A percentile compares a stretch with the other conserved stretches of the same genome.
Evolutionary conservation across 2,888 invertebrate genomes (phyloP).

Genomic region (Caenorhabditis wallacei): DNA sequence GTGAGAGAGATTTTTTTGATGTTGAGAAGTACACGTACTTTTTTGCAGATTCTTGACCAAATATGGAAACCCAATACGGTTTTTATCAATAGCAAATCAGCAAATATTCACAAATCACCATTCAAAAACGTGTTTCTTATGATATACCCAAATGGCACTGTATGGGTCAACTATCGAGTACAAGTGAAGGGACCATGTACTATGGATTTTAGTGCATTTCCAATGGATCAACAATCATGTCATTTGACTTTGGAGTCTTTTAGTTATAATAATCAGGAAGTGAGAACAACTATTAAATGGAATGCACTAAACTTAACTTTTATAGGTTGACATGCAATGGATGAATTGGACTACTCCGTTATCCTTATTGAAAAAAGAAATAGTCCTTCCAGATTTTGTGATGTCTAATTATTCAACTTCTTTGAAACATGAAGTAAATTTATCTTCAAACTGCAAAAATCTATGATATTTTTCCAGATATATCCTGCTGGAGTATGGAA

Average conservation of each 20-base stretch:
- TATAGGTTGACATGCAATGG: conserved; percentile 81
- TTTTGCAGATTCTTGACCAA: conserved; percentile 76
- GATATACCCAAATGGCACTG: conserved; percentile 83
- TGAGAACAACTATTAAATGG: conserved; percentile 6
- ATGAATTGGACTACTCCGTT: conserved; percentile 76
- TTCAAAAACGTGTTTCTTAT: conserved; percentile 82
- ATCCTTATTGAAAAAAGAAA: conserved; percentile 78
- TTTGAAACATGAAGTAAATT: conserved; percentile 72
- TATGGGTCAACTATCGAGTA: conserved; percentile 82
- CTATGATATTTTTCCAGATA: too few species aligned
- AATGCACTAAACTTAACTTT: background rate
- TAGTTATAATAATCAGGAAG: conserved; percentile 79
- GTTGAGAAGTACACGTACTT: background rate
- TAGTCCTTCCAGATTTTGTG: conserved; percentile 82
- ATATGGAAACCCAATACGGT: conserved; percentile 83
- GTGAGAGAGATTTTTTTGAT: conserved; percentile 56
- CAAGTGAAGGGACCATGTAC: conserved; percentile 79
- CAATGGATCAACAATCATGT: conserved; percentile 81
- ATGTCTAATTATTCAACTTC: conserved; percentile 78
- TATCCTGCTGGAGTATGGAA: conserved; percentile 83
- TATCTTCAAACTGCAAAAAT: too few species aligned
- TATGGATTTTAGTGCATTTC: conserved; percentile 81
- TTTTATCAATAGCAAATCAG: conserved; percentile 81
- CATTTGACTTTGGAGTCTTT: conserved; percentile 81
- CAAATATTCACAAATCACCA: conserved; percentile 79